phyloP scores from a whole-genome alignment of 2,888 invertebrate genomes.

The Sinopyrophorus schimmeli region DNA sequence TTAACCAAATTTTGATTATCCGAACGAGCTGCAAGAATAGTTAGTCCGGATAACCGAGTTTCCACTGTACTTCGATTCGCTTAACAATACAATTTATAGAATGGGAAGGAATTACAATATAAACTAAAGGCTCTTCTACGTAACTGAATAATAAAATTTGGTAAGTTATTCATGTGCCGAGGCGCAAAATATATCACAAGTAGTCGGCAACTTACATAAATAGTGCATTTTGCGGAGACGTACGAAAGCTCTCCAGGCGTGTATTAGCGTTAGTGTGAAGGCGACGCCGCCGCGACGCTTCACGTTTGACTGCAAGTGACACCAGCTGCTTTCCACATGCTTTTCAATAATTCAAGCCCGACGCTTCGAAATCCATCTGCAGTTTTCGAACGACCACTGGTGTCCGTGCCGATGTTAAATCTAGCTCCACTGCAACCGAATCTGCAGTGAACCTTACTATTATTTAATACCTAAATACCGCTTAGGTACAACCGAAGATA shows the following conservation, averaged over 20 bases:
- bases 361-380: conserved; percentile 46
- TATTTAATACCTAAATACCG: too few relatives aligned
- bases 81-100: too few relatives aligned
- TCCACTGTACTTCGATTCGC: too few relatives aligned
- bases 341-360: conserved; percentile 45
- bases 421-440: conserved; percentile 14
- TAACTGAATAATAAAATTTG: conserved; percentile 14
- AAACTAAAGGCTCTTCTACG: neutral
- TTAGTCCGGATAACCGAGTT: too few relatives aligned
- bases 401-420: conserved; percentile 14
- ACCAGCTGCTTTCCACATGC: conserved; percentile 45
- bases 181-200: conserved; percentile 22
- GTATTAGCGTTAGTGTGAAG: conserved; percentile 24
- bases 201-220: conserved; percentile 26
- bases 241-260: conserved; percentile 20
- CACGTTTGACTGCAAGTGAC: conserved; percentile 38
- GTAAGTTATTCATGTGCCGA: conserved; percentile 19
- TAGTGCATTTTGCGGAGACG: conserved; percentile 31
- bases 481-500: too few relatives aligned
- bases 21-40: too few relatives aligned
- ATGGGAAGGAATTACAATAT: too few relatives aligned
- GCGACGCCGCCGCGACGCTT: conserved; percentile 28
- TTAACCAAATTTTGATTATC: too few relatives aligned
- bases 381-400: conserved; percentile 33
- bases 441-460: conserved; percentile 20